These are phyloP conservation scores for Malacoraja senta DNA, from an alignment of 2,797 vertebrate genomes.

Conservation along the genomic window DNA sequence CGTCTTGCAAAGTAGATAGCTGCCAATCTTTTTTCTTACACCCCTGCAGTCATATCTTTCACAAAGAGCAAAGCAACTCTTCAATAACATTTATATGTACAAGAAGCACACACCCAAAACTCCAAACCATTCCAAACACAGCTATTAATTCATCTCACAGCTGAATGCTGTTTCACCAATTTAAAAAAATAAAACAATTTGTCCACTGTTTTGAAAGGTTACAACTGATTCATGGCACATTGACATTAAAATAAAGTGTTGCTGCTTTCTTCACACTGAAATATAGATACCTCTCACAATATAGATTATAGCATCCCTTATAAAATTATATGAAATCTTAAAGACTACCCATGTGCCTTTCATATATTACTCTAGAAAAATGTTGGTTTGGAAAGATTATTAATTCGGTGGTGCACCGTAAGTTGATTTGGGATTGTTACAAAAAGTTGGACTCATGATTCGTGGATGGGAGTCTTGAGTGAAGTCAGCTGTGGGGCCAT, in stretches of 20 bases:
- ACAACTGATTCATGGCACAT: constrained; percentile 4
- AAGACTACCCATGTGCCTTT: not conserved
- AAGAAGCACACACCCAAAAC: constrained; percentile 11
- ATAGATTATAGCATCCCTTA: constrained; percentile 7
- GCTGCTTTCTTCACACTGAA: not conserved
- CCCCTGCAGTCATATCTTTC: not conserved
- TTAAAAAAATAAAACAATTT: constrained; percentile 24
- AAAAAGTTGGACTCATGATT: too few species aligned
- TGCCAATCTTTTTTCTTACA: not conserved
- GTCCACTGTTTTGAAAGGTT: constrained; percentile 25
- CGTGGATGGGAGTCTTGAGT: too few species aligned
- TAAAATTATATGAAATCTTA: constrained; percentile 10
- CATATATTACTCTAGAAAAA: not conserved
- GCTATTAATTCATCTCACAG: constrained; percentile 6
- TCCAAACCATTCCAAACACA: not conserved
- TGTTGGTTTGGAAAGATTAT: too few species aligned
- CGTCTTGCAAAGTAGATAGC: not conserved
- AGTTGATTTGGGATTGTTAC: too few species aligned
- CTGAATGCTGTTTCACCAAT: not conserved
- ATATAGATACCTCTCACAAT: not conserved
- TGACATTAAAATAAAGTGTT: constrained; percentile 8
- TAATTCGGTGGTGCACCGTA: too few species aligned
- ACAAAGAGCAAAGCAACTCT: not conserved
- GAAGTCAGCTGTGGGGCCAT: too few species aligned
- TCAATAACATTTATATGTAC: not conserved